These are phyloP conservation scores for Cheilosia soror DNA, from an alignment of 2,888 invertebrate species.

Conservation along the genomic window DNA sequence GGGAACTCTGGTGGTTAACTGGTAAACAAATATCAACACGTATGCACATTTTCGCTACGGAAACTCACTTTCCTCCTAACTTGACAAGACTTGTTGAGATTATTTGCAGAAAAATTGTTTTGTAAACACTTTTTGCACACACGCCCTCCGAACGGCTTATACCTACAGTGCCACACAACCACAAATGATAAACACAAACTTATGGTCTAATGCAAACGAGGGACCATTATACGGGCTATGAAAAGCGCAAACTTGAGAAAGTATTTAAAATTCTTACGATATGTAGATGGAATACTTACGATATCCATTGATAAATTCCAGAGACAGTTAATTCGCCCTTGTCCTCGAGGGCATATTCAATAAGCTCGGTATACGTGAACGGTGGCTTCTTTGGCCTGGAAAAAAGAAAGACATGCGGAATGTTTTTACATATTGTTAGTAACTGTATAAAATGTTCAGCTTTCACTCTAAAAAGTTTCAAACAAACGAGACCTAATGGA, in stretches of 20 bases:
- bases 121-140: slow-evolving; percentile 52
- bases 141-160: background rate
- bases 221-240: slow-evolving; percentile 15
- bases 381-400: slow-evolving; percentile 91
- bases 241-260: slow-evolving; percentile 45
- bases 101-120: slow-evolving; percentile 53
- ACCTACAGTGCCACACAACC: background rate
- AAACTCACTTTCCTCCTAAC: slow-evolving; percentile 49
- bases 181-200: slow-evolving; percentile 37
- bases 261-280: slow-evolving; percentile 59
- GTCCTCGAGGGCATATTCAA: slow-evolving; percentile 93
- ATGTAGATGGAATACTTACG: slow-evolving; percentile 87
- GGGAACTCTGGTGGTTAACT: slow-evolving; percentile 46
- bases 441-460: too few relatives aligned
- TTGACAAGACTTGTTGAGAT: slow-evolving; percentile 63
- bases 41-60: slow-evolving; percentile 66
- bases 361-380: slow-evolving; percentile 95
- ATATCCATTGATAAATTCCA: slow-evolving; percentile 96
- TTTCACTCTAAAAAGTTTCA: too few relatives aligned
- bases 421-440: slow-evolving; percentile 66
- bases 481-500: too few relatives aligned
- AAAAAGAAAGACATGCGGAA: slow-evolving; percentile 40
- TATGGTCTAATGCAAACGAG: slow-evolving; percentile 14
- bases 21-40: slow-evolving; percentile 76
- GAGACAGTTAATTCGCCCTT: slow-evolving; percentile 95